These are phyloP conservation scores for Cephus runcator DNA, from an alignment of 2,888 invertebrate genomes.

Conservation along the genomic window DNA sequence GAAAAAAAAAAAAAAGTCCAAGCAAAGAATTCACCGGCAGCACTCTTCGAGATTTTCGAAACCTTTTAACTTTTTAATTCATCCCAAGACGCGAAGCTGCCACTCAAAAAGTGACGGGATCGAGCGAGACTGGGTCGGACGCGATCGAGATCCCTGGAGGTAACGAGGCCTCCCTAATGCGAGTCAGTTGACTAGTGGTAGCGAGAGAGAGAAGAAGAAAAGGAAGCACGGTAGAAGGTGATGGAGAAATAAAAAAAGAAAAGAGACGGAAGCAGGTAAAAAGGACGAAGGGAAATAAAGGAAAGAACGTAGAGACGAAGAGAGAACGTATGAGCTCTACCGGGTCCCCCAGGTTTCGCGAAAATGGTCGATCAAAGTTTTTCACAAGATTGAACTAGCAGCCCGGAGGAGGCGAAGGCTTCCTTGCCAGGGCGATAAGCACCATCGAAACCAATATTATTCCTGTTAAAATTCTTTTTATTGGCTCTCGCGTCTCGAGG, in stretches of 20 bases:
- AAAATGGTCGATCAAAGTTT: background rate
- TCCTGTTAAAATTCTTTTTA: conserved; percentile 41
- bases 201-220: background rate
- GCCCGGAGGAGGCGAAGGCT: background rate
- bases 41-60: background rate
- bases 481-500: conserved; percentile 21
- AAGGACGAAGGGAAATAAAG: background rate
- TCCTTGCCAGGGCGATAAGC: conserved; percentile 9
- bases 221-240: background rate
- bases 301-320: background rate
- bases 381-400: background rate
- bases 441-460: conserved; percentile 34
- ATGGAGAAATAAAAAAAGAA: background rate
- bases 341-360: background rate
- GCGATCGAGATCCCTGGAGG: background rate
- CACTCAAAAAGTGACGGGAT: background rate
- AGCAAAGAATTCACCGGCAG: background rate
- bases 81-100: background rate
- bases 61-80: background rate
- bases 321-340: background rate
- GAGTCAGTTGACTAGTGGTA: background rate
- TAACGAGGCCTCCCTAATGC: background rate
- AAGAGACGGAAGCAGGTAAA: background rate
- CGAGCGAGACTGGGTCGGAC: background rate
- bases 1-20: background rate